Conservation (phyloP, 2,797 vertebrate genomes). For the Monodelphis domestica region DNA sequence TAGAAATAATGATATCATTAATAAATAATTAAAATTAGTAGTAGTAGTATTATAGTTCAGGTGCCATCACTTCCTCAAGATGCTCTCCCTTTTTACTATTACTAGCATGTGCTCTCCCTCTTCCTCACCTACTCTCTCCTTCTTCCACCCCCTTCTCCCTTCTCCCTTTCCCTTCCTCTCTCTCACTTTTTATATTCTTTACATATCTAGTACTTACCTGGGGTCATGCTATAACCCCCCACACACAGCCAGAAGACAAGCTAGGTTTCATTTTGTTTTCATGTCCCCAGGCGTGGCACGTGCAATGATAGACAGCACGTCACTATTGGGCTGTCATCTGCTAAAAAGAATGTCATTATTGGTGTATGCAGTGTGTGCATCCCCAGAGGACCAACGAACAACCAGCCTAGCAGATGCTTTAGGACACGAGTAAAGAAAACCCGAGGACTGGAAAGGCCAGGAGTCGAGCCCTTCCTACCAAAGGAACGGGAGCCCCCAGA, state of each 20-base stretch:
- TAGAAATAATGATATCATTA: too few species aligned
- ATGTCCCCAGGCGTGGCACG: not conserved
- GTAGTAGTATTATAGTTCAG: too few species aligned
- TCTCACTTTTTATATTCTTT: not conserved
- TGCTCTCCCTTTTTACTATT: not conserved
- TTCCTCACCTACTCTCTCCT: not conserved
- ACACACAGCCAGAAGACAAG: too few species aligned
- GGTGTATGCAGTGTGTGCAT: slow-evolving; percentile 62
- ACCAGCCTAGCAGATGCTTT: slow-evolving; percentile 49
- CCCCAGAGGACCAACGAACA: slow-evolving; percentile 54
- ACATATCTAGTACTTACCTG: not conserved
- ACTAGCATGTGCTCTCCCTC: not conserved
- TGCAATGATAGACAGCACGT: not conserved
- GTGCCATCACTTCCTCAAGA: too few species aligned
- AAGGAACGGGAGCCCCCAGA: not conserved
- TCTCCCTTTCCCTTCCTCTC: not conserved
- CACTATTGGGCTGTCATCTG: slow-evolving; percentile 55
- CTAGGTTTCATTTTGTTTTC: not conserved
- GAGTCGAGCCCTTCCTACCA: not conserved
- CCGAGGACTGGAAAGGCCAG: not conserved
- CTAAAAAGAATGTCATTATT: slow-evolving; percentile 51
- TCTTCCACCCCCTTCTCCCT: not conserved
- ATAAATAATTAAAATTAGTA: too few species aligned
- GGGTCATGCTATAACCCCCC: not conserved
- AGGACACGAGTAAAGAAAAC: not conserved